Evolutionary conservation across 2,888 invertebrate species (phyloP), one percentile per base, ranked within the genome.

Genomic region (Didymodactylos carnosus): DNA sequence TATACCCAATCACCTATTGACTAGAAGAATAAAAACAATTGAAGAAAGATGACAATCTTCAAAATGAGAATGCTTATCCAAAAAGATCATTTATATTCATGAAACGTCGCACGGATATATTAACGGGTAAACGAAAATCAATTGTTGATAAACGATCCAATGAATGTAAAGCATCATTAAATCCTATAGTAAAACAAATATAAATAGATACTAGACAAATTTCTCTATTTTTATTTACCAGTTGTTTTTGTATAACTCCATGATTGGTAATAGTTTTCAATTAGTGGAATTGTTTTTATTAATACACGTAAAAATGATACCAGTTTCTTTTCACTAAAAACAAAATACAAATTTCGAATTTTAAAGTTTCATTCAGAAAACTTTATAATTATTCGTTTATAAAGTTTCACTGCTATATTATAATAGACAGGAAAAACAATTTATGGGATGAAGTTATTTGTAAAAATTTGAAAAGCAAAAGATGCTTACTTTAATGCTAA

Each of bases 171-270:
- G 93, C 88, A 84, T 98, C 98, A 82, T 94, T 94, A 83, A 97
- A 97, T 70, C 94, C 95, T 89, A 80, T 0, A 78, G 80, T 77
- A 49, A 43, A 75, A 78, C 16, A 69, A n/a, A 76, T 72, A 76
- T 23, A 27, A 41, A 49, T 49, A 72, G 35, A 41, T 23, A 71
- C 83, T 82, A 81, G 90, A 90, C 89, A 25, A 16, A 23, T 39
- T 62, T n/a, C 80, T 43, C 13, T 25, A 14, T n/a, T 27, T 19
- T n/a, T 91, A 90, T 81, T 89, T 89, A 89, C 90, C 89, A 78
- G 97, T 97, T 83, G 92, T 91, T 6, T 89, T 88, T 73, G 94
- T 90, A 83, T 98, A 98, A 84, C 97, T 95, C 88, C 94, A 97
- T 49, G 84, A 82, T 77, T 84, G 82, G 77, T 86, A 86, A 79